Base-by-base conservation (phyloP, 2,113 vertebrate species). In the Tachycineta bicolor region DNA sequence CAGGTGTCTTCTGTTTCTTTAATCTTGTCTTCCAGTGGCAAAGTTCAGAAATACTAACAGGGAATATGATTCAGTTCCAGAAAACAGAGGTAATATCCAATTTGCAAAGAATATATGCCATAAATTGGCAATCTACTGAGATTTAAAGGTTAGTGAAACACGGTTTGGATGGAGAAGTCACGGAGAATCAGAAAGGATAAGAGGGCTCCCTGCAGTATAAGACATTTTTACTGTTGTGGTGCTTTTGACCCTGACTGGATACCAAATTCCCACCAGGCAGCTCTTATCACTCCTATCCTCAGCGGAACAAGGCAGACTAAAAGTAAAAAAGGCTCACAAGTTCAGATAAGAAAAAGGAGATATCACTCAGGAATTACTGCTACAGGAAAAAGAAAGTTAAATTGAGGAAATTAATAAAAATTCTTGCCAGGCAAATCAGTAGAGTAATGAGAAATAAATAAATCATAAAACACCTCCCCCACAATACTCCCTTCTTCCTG, bases 251-350 rank as follows among this genome's bases (percentile, higher is more conserved):
- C 10, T 62, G 20, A 5, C 20, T 53, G 22, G n/a, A 14, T 1
- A 4, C 5, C 25, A 31, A 33, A 8, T 70, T 29, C 13, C 15
- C 18, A 34, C 21, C 15, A 39, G 77, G 13, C 31, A 4, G 2
- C 5, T 63, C 7, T 39, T 34, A 4, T 47, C 13, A 33, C 17
- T 80, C 13, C 2, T 6, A 4, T 71, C 6, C 29, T 71, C 43
- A 58, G 11, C 0, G 18, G 47, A 21, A 33, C 14, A 55, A 50
- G 33, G 20, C 10, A 87, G n/a, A 77, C 8, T 37, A 71, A 67
- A 62, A 41, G 9, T 3, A 49, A 56, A 11, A 9, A 91, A 81
- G 11, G n/a, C 26, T 84, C 0, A 0, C n/a, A 10, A 22, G 11
- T 68, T 2, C 4, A 78, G 53, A 10, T 67, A 58, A 46, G 22